Conservation (phyloP, 2,797 vertebrate genomes). For the Notamacropus eugenii region DNA sequence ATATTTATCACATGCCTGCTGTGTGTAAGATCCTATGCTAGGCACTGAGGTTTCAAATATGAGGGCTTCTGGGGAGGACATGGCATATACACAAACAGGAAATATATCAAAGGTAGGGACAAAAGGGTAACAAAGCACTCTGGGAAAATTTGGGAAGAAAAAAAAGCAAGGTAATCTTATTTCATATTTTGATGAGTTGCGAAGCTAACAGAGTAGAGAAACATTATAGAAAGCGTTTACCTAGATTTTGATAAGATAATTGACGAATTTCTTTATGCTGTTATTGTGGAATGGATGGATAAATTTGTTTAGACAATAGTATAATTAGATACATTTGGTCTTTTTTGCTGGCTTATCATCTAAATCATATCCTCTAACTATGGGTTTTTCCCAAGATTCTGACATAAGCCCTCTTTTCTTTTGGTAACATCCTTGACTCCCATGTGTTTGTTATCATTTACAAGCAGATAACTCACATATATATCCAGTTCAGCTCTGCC, state of each 20-base stretch:
- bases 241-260: background rate
- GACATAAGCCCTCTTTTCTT: background rate
- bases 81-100: background rate
- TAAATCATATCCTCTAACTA: background rate
- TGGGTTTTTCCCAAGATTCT: background rate
- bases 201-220: background rate
- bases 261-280: background rate
- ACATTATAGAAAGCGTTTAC: background rate
- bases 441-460: background rate
- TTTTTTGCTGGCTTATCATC: background rate
- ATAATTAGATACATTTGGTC: background rate
- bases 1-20: background rate
- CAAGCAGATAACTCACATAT: background rate
- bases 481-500: background rate
- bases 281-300: background rate
- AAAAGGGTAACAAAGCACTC: background rate
- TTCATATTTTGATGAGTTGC: background rate
- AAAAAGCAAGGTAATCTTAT: background rate
- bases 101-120: background rate
- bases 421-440: background rate
- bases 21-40: background rate
- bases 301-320: background rate
- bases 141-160: background rate
- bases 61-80: background rate
- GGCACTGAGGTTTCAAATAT: background rate